Conservation (phyloP, 2,113 vertebrate genomes). For the Abramis brama region DNA sequence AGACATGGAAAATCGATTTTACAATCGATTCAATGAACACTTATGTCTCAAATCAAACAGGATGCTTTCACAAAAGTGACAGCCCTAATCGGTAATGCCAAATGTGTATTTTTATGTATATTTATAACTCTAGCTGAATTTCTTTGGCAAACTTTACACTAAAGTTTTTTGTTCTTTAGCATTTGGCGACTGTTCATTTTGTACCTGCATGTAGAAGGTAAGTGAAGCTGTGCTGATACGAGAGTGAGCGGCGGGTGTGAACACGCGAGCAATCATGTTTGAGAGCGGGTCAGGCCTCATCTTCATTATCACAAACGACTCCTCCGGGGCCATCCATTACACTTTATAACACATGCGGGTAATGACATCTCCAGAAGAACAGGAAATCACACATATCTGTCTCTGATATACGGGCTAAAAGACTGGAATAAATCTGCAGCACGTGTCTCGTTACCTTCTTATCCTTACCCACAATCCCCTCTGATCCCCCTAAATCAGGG, state of each 20-base stretch:
- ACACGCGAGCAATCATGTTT: constrained; percentile 53
- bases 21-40: no score
- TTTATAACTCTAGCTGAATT: no score
- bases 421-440: constrained; percentile 73
- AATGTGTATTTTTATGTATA: no score
- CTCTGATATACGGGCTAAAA: constrained; percentile 61
- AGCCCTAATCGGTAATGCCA: no score
- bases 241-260: background rate
- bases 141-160: no score
- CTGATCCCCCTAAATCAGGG: constrained; percentile 73
- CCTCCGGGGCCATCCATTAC: constrained; percentile 61
- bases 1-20: no score
- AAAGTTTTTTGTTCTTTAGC: no score
- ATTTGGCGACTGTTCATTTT: background rate
- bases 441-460: constrained; percentile 66
- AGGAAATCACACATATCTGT: constrained; percentile 53
- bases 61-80: no score
- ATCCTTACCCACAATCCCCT: constrained; percentile 61
- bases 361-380: constrained; percentile 78
- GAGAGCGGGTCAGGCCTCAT: constrained; percentile 63
- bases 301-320: constrained; percentile 73
- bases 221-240: background rate
- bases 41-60: no score
- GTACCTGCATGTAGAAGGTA: background rate
- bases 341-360: constrained; percentile 54